phyloP scores from a whole-genome alignment of 2,888 invertebrate genomes.

The Nymphalis c-album region DNA sequence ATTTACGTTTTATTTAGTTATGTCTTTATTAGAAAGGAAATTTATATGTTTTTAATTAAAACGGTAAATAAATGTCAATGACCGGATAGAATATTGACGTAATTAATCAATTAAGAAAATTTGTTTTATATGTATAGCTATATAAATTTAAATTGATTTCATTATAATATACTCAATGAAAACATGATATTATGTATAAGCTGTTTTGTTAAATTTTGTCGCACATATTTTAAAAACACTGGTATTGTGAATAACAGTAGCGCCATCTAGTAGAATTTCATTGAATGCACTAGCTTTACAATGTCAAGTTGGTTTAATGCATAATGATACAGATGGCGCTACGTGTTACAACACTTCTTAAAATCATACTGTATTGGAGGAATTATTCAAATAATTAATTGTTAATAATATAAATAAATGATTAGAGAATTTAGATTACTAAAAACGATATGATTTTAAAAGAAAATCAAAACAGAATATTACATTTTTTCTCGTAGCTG shows the following conservation, averaged over 20 bases:
- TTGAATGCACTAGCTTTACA: slow-evolving; percentile 34
- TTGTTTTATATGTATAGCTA: too few relatives aligned
- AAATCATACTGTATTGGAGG: too few relatives aligned
- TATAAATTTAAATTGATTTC: too few relatives aligned
- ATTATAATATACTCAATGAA: not conserved
- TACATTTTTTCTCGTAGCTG: too few relatives aligned
- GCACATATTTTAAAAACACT: not conserved
- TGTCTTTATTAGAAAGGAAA: not conserved
- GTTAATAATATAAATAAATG: too few relatives aligned
- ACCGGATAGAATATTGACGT: not conserved
- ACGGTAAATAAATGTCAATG: slow-evolving; percentile 9
- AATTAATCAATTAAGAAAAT: not conserved
- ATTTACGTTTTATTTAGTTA: slow-evolving; percentile 9
- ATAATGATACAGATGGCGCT: slow-evolving; percentile 53
- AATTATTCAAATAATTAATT: too few relatives aligned
- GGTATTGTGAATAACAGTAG: not conserved
- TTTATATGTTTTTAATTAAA: not conserved
- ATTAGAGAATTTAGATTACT: too few relatives aligned
- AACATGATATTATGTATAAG: not conserved
- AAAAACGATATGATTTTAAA: too few relatives aligned
- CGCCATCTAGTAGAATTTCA: slow-evolving; percentile 51
- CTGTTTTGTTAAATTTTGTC: not conserved
- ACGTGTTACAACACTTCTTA: slow-evolving; percentile 11
- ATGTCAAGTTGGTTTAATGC: slow-evolving; percentile 37
- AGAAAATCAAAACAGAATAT: too few relatives aligned